Evolutionary conservation across 1,140 invertebrate genomes (phyloP).

Genomic region (Zaprionus taronus): DNA sequence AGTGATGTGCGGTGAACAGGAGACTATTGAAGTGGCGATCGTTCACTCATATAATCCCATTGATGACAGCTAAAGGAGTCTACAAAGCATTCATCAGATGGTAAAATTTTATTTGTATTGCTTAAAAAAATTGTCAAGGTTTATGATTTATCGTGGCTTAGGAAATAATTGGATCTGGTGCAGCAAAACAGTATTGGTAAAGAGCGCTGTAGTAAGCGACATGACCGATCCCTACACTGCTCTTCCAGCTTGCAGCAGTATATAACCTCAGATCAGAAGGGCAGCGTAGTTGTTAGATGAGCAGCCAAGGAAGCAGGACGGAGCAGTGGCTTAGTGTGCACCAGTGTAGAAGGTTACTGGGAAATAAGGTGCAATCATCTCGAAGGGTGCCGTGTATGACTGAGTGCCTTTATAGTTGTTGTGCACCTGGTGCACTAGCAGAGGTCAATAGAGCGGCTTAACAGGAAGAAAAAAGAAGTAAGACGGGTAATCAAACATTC

Average conservation of each 20-base stretch:
- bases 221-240: background rate
- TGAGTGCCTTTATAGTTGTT: slow-evolving; percentile 75
- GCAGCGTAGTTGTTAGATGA: slow-evolving; percentile 49
- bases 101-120: slow-evolving; percentile 35
- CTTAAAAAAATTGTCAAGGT: slow-evolving; percentile 24
- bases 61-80: slow-evolving; percentile 27
- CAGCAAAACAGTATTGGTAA: slow-evolving; percentile 60
- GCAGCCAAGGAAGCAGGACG: slow-evolving; percentile 60
- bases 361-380: slow-evolving; percentile 82
- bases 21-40: slow-evolving; percentile 39
- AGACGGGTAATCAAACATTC: too few relatives aligned
- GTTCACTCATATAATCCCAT: slow-evolving; percentile 26
- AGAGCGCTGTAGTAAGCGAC: too few relatives aligned
- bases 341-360: slow-evolving; percentile 66
- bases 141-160: slow-evolving; percentile 22
- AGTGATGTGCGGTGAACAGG: slow-evolving; percentile 20
- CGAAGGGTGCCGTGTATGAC: slow-evolving; percentile 79
- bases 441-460: too few relatives aligned
- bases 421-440: too few relatives aligned
- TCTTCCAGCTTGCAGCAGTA: too few relatives aligned
- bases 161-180: slow-evolving; percentile 50
- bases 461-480: too few relatives aligned
- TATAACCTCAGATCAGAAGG: background rate
- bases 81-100: background rate
- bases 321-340: slow-evolving; percentile 76